These are phyloP conservation scores for Trissolcus japonicus DNA, from an alignment of 2,888 invertebrate genomes.

Conservation along the genomic window DNA sequence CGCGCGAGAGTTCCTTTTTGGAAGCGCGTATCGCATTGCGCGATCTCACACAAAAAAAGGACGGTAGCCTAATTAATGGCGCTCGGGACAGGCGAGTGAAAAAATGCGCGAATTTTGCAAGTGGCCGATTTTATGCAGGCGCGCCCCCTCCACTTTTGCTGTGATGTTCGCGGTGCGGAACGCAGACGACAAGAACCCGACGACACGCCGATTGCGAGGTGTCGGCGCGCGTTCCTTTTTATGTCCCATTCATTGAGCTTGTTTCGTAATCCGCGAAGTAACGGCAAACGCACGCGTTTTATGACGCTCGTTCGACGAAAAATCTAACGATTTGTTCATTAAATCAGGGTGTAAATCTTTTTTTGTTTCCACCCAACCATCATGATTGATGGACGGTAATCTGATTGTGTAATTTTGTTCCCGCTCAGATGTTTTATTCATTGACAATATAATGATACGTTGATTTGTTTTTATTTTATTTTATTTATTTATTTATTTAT, in stretches of 20 bases:
- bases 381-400: slow-evolving; percentile 2
- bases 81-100: slow-evolving; percentile 39
- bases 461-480: too few species aligned
- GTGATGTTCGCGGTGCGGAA: slow-evolving; percentile 7
- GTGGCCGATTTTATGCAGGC: slow-evolving; percentile 62
- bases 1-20: slow-evolving; percentile 62
- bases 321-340: slow-evolving; percentile 9
- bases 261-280: slow-evolving; percentile 38
- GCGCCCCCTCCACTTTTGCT: slow-evolving; percentile 19
- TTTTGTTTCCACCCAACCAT: not conserved
- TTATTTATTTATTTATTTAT: too few species aligned
- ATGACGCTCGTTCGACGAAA: slow-evolving; percentile 19
- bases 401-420: slow-evolving; percentile 2
- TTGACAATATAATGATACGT: too few species aligned
- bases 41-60: slow-evolving; percentile 60
- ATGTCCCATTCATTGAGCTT: slow-evolving; percentile 28
- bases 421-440: not conserved
- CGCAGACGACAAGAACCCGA: slow-evolving; percentile 24
- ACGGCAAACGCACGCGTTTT: slow-evolving; percentile 23
- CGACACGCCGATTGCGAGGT: slow-evolving; percentile 29
- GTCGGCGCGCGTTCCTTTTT: slow-evolving; percentile 32
- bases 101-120: slow-evolving; percentile 59
- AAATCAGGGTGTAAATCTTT: slow-evolving; percentile 3
- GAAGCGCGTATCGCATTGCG: slow-evolving; percentile 56
- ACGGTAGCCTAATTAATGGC: slow-evolving; percentile 63